These are phyloP conservation scores for Melospiza melodia DNA, from an alignment of 2,113 vertebrate genomes.

Conservation along the genomic window DNA sequence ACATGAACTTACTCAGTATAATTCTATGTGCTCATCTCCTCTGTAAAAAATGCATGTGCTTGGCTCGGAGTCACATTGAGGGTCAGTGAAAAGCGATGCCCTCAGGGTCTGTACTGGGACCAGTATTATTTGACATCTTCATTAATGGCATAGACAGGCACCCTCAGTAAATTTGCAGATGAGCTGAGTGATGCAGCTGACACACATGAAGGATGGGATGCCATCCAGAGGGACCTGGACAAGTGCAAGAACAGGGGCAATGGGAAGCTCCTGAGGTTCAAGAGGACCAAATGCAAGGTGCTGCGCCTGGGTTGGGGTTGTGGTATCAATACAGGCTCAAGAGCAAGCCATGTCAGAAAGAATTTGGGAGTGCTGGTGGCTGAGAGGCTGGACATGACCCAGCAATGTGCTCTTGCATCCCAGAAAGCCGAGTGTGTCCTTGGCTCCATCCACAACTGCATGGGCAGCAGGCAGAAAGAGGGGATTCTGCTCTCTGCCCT, in stretches of 20 bases:
- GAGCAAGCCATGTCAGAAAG: background rate
- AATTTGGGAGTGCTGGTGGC: background rate
- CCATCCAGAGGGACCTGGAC: background rate
- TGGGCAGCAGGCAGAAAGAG: background rate
- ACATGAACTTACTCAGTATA: background rate
- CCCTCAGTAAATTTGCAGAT: background rate
- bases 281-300: background rate
- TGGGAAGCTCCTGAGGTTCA: background rate
- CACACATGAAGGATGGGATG: background rate
- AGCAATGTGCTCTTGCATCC: background rate
- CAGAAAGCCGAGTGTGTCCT: background rate
- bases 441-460: accelerated
- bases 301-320: background rate
- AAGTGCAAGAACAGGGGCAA: background rate
- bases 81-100: background rate
- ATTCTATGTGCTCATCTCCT: background rate
- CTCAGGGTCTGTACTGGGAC: background rate
- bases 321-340: background rate
- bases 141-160: background rate
- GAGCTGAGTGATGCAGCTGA: background rate
- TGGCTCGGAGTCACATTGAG: accelerated
- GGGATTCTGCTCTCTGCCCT: background rate
- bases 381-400: background rate
- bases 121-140: background rate
- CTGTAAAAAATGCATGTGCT: background rate